Percentiles rank a stretch among this genome's conserved stretches.
phyloP scores from a whole-genome alignment of 2,797 vertebrate species.

The Rousettus madagascariensis region DNA sequence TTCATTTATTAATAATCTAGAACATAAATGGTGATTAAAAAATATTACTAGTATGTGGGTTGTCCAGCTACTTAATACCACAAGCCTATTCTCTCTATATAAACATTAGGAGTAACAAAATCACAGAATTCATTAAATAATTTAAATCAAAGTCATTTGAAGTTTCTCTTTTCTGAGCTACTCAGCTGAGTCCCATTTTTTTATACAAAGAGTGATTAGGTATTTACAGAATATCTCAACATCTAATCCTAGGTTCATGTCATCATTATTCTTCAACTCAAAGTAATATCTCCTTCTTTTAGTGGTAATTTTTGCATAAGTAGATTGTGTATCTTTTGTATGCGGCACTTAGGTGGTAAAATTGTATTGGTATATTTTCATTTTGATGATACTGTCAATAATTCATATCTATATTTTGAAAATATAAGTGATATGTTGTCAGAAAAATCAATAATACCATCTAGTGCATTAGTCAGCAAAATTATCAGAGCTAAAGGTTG shows the following conservation, averaged over 20 bases:
- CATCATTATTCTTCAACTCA: not conserved
- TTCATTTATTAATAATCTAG: not conserved
- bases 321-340: not conserved
- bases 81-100: not conserved
- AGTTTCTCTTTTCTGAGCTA: not conserved
- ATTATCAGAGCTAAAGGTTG: not conserved
- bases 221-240: not conserved
- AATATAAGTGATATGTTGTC: not conserved
- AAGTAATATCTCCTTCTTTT: not conserved
- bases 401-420: not conserved
- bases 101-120: not conserved
- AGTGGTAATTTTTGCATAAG: not conserved
- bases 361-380: not conserved
- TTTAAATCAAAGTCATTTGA: not conserved
- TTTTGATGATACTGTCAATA: not conserved
- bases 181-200: not conserved
- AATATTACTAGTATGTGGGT: not conserved
- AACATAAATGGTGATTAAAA: not conserved
- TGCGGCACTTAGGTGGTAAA: not conserved
- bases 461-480: not conserved
- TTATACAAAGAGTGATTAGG: not conserved
- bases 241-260: not conserved
- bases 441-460: not conserved
- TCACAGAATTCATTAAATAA: not conserved
- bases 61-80: not conserved